Conservation (phyloP, 2,113 vertebrate genomes). For the Mirza zaza region DNA sequence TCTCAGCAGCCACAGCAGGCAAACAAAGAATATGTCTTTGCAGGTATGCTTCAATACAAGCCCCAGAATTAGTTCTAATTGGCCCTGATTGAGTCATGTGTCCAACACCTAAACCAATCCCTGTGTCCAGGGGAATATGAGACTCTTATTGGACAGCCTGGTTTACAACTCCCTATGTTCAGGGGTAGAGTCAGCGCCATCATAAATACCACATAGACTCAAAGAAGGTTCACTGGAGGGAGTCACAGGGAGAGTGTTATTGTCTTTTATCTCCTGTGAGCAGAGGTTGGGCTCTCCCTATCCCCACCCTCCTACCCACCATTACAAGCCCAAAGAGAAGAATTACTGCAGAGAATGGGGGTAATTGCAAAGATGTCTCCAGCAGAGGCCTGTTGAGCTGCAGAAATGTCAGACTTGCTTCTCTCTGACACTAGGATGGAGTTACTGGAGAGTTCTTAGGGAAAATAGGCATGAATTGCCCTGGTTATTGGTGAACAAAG, state of each 20-base stretch:
- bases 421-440: background rate
- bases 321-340: background rate
- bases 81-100: background rate
- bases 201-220: background rate
- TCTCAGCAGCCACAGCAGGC: background rate
- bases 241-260: background rate
- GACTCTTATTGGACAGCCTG: background rate
- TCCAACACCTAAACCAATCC: background rate
- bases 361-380: background rate
- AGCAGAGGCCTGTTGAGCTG: no score
- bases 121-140: background rate
- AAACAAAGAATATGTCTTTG: background rate
- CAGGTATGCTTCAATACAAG: background rate
- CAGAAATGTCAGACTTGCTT: background rate
- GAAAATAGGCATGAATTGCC: background rate
- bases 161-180: background rate
- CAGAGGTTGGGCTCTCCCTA: background rate
- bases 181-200: background rate
- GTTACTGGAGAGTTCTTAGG: background rate
- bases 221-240: background rate
- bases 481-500: background rate
- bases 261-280: background rate
- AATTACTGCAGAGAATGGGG: background rate
- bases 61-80: background rate
- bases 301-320: accelerated